Evolutionary conservation across 1,140 invertebrate genomes (phyloP).

Genomic region (Drosophila rufa): DNA sequence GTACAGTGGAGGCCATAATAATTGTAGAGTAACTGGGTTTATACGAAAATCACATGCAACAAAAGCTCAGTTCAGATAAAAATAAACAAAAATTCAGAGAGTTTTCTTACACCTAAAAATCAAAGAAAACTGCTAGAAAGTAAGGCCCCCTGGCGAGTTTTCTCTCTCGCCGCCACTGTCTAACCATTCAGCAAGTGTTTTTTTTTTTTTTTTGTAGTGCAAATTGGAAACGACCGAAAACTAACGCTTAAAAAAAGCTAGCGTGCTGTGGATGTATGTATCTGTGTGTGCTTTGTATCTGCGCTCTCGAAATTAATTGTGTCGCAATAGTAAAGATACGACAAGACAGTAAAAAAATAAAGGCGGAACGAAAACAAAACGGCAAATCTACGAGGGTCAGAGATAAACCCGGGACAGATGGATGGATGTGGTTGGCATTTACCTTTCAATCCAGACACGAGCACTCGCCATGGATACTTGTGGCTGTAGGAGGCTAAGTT

Average conservation of each 20-base stretch:
- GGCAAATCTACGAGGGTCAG: conserved; percentile 19
- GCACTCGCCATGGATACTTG: conserved; percentile 93
- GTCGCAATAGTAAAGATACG: conserved; percentile 56
- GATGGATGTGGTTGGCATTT: conserved; percentile 44
- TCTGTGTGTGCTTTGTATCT: conserved; percentile 37
- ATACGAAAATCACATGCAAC: neutral
- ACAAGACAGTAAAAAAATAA: conserved; percentile 23
- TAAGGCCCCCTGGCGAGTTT: neutral
- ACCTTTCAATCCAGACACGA: conserved; percentile 94
- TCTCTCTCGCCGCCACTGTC: conserved; percentile 35
- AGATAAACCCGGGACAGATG: neutral
- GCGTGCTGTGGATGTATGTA: conserved; percentile 35
- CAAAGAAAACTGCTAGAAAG: neutral
- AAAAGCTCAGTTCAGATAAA: neutral
- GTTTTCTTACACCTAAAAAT: neutral
- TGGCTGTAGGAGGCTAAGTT: conserved; percentile 94
- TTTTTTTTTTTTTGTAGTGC: conserved; percentile 35
- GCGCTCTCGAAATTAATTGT: conserved; percentile 70
- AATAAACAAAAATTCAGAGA: neutral
- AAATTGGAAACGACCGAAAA: conserved; percentile 51
- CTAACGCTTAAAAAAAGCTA: conserved; percentile 44
- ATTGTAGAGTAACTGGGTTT: neutral
- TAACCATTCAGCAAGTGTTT: conserved; percentile 62
- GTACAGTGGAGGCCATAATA: neutral
- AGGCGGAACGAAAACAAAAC: conserved; percentile 27